Base-by-base conservation (phyloP, 2,888 invertebrate genomes). In the Agonopterix heracliana region DNA sequence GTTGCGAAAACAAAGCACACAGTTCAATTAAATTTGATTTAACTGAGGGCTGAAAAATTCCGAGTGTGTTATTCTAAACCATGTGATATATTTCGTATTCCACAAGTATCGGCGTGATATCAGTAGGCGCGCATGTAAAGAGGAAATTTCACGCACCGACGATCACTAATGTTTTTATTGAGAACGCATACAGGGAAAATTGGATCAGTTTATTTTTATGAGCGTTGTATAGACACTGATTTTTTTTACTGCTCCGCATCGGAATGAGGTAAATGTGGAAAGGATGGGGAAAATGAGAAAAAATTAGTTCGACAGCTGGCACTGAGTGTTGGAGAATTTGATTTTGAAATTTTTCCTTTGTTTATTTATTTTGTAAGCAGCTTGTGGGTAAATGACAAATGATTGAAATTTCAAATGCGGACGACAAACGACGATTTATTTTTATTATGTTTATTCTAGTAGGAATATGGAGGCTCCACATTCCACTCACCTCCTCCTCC, bases 101-200 rank as follows among this genome's bases (percentile, higher is more conserved):
- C 26, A 26, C 26, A 26, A 26, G 26, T 26, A 26, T 26, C 26
- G 38, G 38, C n/a, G 9, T 38, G 38, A 38, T 38, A 38, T 38
- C 38, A 2, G 52, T 56, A 59, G 51, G 53, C 55, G 61, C 63
- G 64, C 64, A 68, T 69, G 63, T 59, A 66, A 67, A 68, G 60
- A 63, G 60, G 56, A 59, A 67, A 72, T 73, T 72, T 67, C 63
- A 69, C 75, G 70, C 65, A 49, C 54, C 66, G 61, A 56, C 61
- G 62, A 66, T 55, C 68, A 54, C 70, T 72, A 71, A 76, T 76
- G 74, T 71, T 72, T 74, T 71, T 70, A 75, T 73, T 74, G 67
- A 60, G 59, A 66, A 62, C 57, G 56, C 60, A 69, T 58, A 63
- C 60, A 56, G 58, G 63, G 64, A 61, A 70, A 70, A 75, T 72